Conservation (phyloP, 2,888 invertebrate genomes). For the Lamellibrachia columna region DNA sequence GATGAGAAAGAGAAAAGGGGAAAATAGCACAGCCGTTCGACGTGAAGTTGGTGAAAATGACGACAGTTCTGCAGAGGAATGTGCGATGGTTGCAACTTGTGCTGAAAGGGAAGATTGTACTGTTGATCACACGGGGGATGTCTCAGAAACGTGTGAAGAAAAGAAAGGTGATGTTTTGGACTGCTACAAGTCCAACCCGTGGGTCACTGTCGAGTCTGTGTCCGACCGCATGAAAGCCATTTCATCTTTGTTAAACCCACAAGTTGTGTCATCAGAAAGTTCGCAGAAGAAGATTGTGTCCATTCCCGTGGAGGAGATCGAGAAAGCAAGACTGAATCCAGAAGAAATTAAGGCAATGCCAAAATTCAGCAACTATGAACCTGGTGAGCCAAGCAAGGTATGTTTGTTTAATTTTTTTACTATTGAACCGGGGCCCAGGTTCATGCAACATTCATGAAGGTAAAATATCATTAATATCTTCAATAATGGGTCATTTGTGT, state of each 20-base stretch:
- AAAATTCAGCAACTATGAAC: slow-evolving; percentile 53
- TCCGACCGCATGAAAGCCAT: not conserved
- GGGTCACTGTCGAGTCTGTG: not conserved
- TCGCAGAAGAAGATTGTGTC: slow-evolving; percentile 34
- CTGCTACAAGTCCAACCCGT: not conserved
- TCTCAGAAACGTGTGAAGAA: slow-evolving; percentile 21
- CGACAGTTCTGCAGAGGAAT: not conserved
- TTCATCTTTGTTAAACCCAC: not conserved
- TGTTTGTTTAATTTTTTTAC: slow-evolving; percentile 27
- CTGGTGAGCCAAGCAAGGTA: slow-evolving; percentile 54
- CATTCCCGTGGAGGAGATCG: slow-evolving; percentile 49
- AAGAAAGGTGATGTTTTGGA: slow-evolving; percentile 21
- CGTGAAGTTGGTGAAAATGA: not conserved
- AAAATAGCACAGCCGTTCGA: not conserved
- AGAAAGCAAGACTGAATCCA: slow-evolving; percentile 46
- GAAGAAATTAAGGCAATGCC: slow-evolving; percentile 52
- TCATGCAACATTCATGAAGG: no score
- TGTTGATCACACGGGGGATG: not conserved
- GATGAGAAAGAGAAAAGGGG: not conserved
- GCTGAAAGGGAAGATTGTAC: not conserved
- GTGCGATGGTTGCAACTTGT: not conserved
- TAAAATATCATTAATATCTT: no score
- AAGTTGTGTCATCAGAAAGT: not conserved
- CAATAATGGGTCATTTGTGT: no score
- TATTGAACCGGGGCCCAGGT: no score